Base-by-base conservation (phyloP, 2,113 vertebrate species). In the Gallinago paraguaiae region DNA sequence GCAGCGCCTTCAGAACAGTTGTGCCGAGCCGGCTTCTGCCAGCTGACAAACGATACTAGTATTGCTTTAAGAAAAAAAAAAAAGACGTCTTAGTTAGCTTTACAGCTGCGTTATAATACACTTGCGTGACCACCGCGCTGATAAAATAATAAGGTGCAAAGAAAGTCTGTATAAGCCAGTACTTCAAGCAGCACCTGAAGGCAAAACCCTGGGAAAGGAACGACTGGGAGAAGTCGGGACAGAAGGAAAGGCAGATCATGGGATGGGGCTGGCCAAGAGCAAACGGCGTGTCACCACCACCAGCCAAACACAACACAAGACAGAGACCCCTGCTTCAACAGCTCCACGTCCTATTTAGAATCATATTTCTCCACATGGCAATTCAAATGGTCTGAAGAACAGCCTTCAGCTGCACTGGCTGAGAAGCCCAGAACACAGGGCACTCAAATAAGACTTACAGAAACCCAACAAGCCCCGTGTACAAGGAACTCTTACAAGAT, bases 381-480 rank as follows among this genome's bases (percentile, higher is more conserved):
- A 17, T 13, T n/a, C 28, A 1, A 6, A 15, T 1, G 12, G 27
- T 4, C 63, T 23, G 13, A 27, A 24, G 53, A 35, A 51, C 13
- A 9, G 18, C 0, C 10, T 35, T 8, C 25, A n/a, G 0, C 13
- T 1, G 5, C 67, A 3, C 0, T 0, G 35, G 14, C 25, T 8
- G n/a, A 24, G 33, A 6, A 31, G 63, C 41, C 2, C 5, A 10
- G 22, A 10, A 6, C 13, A 5, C 22, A 1, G 9, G 0, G 3
- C n/a, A 23, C 17, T 28, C 8, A 1, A 23, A 4, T 17, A 22
- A 13, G 13, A 4, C 19, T 5, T 7, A 7, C 4, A 12, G 46
- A 46, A 46, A 46, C 19, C 46, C 10, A 46, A 46, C 18, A 46
- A 46, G 19, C 46, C 46, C 46, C 46, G 10, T 19, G 8, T 25